Evolutionary conservation across 2,113 vertebrate species (phyloP), one percentile per base, ranked within the genome.

Genomic region (Ailurus styani): DNA sequence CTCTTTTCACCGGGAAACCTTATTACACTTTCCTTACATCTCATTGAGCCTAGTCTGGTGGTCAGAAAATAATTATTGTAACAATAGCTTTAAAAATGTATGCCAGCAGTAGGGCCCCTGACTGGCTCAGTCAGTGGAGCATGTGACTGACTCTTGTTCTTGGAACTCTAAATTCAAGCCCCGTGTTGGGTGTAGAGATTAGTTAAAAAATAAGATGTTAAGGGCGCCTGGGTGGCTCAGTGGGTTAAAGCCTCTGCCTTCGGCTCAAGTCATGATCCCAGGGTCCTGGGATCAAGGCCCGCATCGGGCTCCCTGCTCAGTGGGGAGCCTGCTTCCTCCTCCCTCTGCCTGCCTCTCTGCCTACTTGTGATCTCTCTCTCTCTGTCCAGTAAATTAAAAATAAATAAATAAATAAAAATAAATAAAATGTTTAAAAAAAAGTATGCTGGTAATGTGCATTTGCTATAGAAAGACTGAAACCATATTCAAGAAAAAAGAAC

Each of bases 401-500:
- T n/a, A n/a, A n/a, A n/a, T n/a, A n/a, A n/a, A n/a, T n/a, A n/a
- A n/a, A n/a, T n/a, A n/a, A n/a, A n/a, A n/a, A n/a, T n/a, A n/a
- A n/a, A n/a, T n/a, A n/a, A n/a, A n/a, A n/a, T n/a, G n/a, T 47
- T 47, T 47, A 60, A 47, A 47, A 29, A 75, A 75, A 47, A 18
- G 73, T 18, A 47, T 77, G 27, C 17, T 31, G 81, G 57, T 52
- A 31, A 91, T 55, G 14, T 4, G 2, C 92, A 27, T 45, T 84
- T 21, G 47, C 64, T 72, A 54, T 17, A 57, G 55, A 84, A 96
- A 89, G 79, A n/a, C n/a, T 29, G 27, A 93, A 95, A 92, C 42
- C 84, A 83, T 31, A 81, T 31, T 96, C 6, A 52, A 87, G 83
- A 81, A 77, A 94, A 91, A 77, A 89, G 50, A 60, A 91, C 93